Conservation (phyloP, 2,113 vertebrate genomes). For the Ancistrus triradiatus region DNA sequence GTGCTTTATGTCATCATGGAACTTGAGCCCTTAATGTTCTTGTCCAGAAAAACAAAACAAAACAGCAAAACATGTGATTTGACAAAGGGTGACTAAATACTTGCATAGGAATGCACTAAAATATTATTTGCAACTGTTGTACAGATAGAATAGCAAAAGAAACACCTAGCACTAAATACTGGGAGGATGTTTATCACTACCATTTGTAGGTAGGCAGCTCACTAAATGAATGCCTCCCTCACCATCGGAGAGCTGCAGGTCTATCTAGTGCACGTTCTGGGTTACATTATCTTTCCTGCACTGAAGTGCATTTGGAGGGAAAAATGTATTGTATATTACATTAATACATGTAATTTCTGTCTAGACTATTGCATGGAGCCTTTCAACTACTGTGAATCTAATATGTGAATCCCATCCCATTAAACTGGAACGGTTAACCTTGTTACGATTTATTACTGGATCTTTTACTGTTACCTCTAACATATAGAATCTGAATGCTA, state of each 20-base stretch:
- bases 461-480: constrained; percentile 8
- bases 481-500: constrained; percentile 1
- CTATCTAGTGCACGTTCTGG: background rate
- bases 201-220: too few relatives aligned
- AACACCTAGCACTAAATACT: too few relatives aligned
- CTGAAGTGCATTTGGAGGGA: constrained; percentile 1
- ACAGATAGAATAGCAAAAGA: too few relatives aligned
- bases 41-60: too few relatives aligned
- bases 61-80: too few relatives aligned
- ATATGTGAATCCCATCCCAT: constrained; percentile 22
- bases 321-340: constrained; percentile 11
- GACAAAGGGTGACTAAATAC: too few relatives aligned
- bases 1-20: too few relatives aligned
- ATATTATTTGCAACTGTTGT: too few relatives aligned
- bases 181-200: too few relatives aligned
- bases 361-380: constrained; percentile 10
- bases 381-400: constrained; percentile 9
- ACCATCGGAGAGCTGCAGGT: background rate
- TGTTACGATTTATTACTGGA: constrained; percentile 22
- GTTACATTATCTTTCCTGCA: constrained; percentile 8
- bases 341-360: constrained; percentile 16
- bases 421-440: constrained; percentile 14
- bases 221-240: too few relatives aligned
- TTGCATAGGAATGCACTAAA: too few relatives aligned
- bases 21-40: too few relatives aligned